Percentiles rank a stretch among this genome's conserved stretches.
These are phyloP conservation scores for Hermodice carunculata DNA, from an alignment of 2,888 invertebrate genomes.

Conservation along the genomic window DNA sequence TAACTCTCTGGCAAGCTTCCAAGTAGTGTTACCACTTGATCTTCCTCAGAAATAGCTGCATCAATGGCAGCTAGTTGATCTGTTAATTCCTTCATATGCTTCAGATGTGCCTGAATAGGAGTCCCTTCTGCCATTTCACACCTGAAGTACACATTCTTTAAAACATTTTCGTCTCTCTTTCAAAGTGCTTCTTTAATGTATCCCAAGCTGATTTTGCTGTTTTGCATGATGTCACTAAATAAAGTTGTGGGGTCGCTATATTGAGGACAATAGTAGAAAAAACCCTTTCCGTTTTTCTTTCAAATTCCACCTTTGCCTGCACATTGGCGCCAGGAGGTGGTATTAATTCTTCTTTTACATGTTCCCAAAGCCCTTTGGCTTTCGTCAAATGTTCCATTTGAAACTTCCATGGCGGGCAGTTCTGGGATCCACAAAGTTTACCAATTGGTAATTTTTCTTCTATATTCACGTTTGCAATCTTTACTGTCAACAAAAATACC, in stretches of 20 bases:
- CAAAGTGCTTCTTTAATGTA: background rate
- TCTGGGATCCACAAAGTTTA: background rate
- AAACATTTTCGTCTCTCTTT: background rate
- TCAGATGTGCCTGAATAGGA: background rate
- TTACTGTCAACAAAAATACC: too few species aligned
- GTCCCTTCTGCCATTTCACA: background rate
- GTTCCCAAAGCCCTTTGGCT: background rate
- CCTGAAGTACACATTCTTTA: background rate
- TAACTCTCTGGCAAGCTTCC: background rate
- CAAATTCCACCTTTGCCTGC: background rate
- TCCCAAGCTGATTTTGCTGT: background rate
- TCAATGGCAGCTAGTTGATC: background rate
- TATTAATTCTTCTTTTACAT: background rate
- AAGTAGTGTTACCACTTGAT: background rate
- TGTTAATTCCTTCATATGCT: slow-evolving; percentile 2
- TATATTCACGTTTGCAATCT: too few species aligned
- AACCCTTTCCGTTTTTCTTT: background rate
- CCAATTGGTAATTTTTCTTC: background rate
- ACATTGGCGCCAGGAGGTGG: background rate
- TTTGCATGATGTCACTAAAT: background rate
- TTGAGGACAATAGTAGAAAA: background rate
- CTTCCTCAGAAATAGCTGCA: background rate
- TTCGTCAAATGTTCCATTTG: background rate
- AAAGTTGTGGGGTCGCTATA: background rate
- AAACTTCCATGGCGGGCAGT: background rate